Base-by-base conservation (phyloP, 1,140 invertebrate species). In the Drosophila bifasciata region DNA sequence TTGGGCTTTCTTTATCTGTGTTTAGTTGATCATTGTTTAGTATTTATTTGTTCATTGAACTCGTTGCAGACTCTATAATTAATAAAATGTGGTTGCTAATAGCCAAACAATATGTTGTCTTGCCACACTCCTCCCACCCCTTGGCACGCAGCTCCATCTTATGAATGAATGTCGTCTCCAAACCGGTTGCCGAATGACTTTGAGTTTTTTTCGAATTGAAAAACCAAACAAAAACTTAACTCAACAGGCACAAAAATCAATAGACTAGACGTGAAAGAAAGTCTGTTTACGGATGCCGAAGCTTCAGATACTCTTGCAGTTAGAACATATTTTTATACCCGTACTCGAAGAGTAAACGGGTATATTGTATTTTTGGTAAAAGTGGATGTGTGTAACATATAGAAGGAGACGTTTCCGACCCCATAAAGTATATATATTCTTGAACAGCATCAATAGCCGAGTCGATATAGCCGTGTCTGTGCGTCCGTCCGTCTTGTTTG, bases 41-140 rank as follows among this genome's bases (percentile, higher is more conserved):
- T 28, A 9, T 28, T 28, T 28, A 28, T 28, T 72, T 61, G 61
- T 60, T 59, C 72, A 71, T 66, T 67, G 51, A 72, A 76, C 78
- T 51, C 72, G 41, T 59, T 8, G 28, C 28, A 9, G 72, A 28
- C 48, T 58, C 59, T 71, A 76, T 60, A 84, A 85, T 84, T 84
- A 84, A 84, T 84, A 71, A 84, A 79, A 85, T 79, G 56, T 79
- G 68, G 40, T 64, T 60, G 76, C 80, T 76, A 85, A 85, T 84
- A 72, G 53, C 76, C 64, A 79, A 85, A 79, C 80, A 85, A 79
- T 85, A 71, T 71, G 79, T 45, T 61, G 46, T 23, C 23, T n/a
- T 25, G 8, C 44, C 28, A 40, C 62, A 43, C 36, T 23, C 9
- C 7, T 21, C 11, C 13, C 23, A n/a, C 21, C n/a, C 23, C 23